Conservation (phyloP, 1,140 invertebrate species). For the Drosophila leontia region DNA sequence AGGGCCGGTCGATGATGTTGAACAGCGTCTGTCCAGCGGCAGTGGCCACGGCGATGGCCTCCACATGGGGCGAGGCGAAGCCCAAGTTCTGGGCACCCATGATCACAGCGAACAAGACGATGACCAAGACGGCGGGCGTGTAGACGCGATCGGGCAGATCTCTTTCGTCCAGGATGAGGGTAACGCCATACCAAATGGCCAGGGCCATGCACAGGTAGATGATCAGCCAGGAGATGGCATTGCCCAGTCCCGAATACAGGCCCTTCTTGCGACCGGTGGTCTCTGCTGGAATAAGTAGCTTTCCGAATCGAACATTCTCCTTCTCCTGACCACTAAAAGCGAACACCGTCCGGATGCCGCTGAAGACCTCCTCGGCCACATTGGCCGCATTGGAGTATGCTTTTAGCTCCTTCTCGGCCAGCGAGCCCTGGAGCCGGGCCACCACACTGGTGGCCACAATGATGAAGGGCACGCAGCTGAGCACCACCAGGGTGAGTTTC, state of each 20-base stretch:
- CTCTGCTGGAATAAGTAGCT: slow-evolving; percentile 88
- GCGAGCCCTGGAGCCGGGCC: slow-evolving; percentile 89
- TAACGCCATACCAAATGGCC: slow-evolving; percentile 94
- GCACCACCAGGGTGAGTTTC: slow-evolving; percentile 94
- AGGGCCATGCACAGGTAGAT: slow-evolving; percentile 92
- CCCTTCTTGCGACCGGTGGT: slow-evolving; percentile 90
- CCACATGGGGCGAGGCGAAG: slow-evolving; percentile 93
- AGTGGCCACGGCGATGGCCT: slow-evolving; percentile 90
- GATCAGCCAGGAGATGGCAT: slow-evolving; percentile 92
- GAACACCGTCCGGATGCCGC: slow-evolving; percentile 92
- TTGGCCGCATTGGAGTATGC: slow-evolving; percentile 93
- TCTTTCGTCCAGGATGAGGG: slow-evolving; percentile 87
- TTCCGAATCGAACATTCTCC: slow-evolving; percentile 89
- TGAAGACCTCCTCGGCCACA: slow-evolving; percentile 94
- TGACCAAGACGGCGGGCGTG: slow-evolving; percentile 88
- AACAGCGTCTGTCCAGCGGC: slow-evolving; percentile 94
- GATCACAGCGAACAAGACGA: slow-evolving; percentile 93
- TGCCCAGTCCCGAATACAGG: slow-evolving; percentile 90
- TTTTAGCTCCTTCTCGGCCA: slow-evolving; percentile 91
- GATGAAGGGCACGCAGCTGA: slow-evolving; percentile 92
- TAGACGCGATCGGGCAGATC: slow-evolving; percentile 86
- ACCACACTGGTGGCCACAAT: slow-evolving; percentile 89
- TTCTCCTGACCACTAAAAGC: slow-evolving; percentile 94
- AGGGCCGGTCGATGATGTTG: slow-evolving; percentile 91
- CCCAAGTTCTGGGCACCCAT: slow-evolving; percentile 95